These are phyloP conservation scores for Nymphalis io DNA, from an alignment of 1,140 invertebrate genomes.

Conservation along the genomic window DNA sequence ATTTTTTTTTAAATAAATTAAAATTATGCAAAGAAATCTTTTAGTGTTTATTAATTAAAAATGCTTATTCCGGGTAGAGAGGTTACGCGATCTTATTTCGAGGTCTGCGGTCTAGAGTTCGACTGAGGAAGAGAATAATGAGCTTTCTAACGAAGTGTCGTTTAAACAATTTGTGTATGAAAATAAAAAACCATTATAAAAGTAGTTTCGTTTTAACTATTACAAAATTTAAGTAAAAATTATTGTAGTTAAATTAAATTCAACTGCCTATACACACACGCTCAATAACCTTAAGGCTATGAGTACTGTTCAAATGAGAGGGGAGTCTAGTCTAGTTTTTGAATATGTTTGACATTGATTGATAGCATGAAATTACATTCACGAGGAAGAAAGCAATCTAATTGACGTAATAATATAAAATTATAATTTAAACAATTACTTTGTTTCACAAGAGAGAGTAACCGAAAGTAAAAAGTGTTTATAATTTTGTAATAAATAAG, in stretches of 20 bases:
- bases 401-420: background rate
- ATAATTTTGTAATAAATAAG: conserved; percentile 26
- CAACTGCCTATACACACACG: background rate
- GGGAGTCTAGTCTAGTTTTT: background rate
- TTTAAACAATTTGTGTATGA: background rate
- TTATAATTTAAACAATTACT: background rate
- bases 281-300: background rate
- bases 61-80: background rate
- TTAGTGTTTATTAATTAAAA: background rate
- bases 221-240: too few species aligned
- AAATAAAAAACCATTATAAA: background rate
- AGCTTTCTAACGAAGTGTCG: conserved; percentile 6
- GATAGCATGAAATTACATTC: conserved; percentile 11
- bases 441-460: conserved; percentile 6
- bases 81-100: conserved; percentile 21
- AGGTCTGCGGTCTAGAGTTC: conserved; percentile 3
- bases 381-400: conserved; percentile 18
- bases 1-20: too few species aligned
- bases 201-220: background rate
- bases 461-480: background rate
- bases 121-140: conserved; percentile 6
- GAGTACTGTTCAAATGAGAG: background rate
- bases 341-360: conserved; percentile 16
- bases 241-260: background rate
- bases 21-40: too few species aligned